Evolutionary conservation across 1,140 invertebrate genomes (phyloP).

Genomic region (Drosophila pallidifrons): DNA sequence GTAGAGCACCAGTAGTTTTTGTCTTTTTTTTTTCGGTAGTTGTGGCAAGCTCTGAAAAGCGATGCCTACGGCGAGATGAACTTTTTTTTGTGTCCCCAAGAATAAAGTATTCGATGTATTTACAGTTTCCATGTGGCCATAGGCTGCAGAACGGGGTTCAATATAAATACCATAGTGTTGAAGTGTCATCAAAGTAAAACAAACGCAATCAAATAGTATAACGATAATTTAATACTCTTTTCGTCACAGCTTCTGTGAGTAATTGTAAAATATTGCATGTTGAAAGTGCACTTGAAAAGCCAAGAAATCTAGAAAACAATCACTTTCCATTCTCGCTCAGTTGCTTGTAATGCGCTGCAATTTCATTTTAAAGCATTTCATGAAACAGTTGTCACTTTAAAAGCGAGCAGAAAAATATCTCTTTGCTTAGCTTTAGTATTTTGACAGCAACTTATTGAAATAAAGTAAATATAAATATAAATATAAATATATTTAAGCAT

Average conservation of each 20-base stretch:
- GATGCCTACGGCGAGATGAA: conserved; percentile 33
- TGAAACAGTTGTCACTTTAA: too few relatives aligned
- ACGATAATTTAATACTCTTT: background rate
- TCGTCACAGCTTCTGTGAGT: background rate
- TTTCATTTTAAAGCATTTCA: too few relatives aligned
- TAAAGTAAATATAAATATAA: too few relatives aligned
- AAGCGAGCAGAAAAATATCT: too few relatives aligned
- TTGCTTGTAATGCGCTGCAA: too few relatives aligned
- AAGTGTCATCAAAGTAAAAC: background rate
- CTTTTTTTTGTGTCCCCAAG: conserved; percentile 3
- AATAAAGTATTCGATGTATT: conserved; percentile 35
- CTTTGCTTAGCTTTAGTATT: too few relatives aligned
- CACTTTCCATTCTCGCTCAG: too few relatives aligned
- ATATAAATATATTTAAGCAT: too few relatives aligned
- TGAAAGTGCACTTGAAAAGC: too few relatives aligned
- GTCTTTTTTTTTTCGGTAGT: background rate
- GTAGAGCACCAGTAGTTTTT: conserved; percentile 27
- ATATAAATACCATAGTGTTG: background rate
- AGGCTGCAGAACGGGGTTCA: background rate
- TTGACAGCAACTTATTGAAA: too few relatives aligned
- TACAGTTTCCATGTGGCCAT: conserved; percentile 3
- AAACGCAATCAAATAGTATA: background rate
- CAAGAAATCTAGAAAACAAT: too few relatives aligned
- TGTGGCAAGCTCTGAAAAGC: conserved; percentile 7
- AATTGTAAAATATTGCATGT: background rate